Percentiles rank a stretch among this genome's conserved stretches.
phyloP scores from a whole-genome alignment of 2,113 vertebrate genomes.

The rat (Rattus norvegicus) region GRCr8 NC_086019.1:108318501-108319000 shows the following conservation, averaged over 20 bases:
- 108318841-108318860: not conserved
- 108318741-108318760: not conserved
- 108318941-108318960: not conserved
- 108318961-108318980: not conserved
- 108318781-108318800: not conserved
- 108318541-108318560: constrained; percentile 15
- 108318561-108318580: not conserved
- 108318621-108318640: not conserved
- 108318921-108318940: not conserved
- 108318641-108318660: not conserved
- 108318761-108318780: not conserved
- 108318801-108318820: not conserved
- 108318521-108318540: not conserved
- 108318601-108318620: not conserved
- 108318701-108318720: not conserved
- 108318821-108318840: not conserved
- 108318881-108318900: too few relatives aligned
- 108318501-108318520: not conserved
- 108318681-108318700: not conserved
- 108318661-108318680: constrained; percentile 25
- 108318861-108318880: not conserved
- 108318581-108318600: not conserved
- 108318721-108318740: not conserved
- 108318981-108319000: not conserved
- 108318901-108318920: not conserved